phyloP scores from a whole-genome alignment of 37 sponge, comb jelly and placozoan species.

The Tethya wilhelma region DNA sequence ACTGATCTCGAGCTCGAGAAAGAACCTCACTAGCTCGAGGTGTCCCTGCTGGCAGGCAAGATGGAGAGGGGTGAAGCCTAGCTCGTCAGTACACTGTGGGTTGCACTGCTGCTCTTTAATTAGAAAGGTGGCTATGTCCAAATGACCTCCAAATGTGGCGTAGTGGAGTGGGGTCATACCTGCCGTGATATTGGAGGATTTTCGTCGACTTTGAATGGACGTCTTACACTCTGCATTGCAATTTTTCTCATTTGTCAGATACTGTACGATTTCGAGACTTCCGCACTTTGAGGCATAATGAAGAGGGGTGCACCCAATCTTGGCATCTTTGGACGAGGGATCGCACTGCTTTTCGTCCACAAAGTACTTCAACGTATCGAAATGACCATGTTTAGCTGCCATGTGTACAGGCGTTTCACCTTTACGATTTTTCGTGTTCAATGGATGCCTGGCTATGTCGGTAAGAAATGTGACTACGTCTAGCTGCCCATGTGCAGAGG shows the following conservation, averaged over 20 bases:
- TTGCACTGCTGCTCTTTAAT: constrained; percentile 16
- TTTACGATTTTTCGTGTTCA: constrained; percentile 8
- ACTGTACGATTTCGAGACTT: constrained; percentile 14
- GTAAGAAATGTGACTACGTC: not conserved
- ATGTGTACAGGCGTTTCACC: constrained; percentile 74
- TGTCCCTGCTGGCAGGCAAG: constrained; percentile 43
- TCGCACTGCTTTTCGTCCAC: constrained; percentile 32
- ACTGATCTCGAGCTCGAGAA: not conserved
- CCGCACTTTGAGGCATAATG: constrained; percentile 31
- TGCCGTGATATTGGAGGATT: not conserved
- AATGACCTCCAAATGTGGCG: constrained; percentile 33
- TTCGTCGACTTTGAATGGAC: not conserved
- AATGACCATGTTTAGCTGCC: constrained; percentile 39
- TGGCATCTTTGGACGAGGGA: not conserved
- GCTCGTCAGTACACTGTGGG: constrained; percentile 6
- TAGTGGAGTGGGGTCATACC: constrained; percentile 43
- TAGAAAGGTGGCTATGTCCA: constrained; percentile 17
- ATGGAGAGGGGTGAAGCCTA: constrained; percentile 41
- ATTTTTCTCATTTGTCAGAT: constrained; percentile 14
- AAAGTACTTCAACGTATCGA: constrained; percentile 25
- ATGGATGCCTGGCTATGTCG: constrained; percentile 7
- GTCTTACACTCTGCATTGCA: constrained; percentile 27
- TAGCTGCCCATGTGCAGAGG: constrained; percentile 12
- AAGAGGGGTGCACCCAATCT: constrained; percentile 10
- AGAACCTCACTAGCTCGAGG: constrained; percentile 15